Evolutionary conservation across 2,113 vertebrate species (phyloP), one percentile per base, ranked within the genome.

Genomic region (Pseudorectes ferrugineus): DNA sequence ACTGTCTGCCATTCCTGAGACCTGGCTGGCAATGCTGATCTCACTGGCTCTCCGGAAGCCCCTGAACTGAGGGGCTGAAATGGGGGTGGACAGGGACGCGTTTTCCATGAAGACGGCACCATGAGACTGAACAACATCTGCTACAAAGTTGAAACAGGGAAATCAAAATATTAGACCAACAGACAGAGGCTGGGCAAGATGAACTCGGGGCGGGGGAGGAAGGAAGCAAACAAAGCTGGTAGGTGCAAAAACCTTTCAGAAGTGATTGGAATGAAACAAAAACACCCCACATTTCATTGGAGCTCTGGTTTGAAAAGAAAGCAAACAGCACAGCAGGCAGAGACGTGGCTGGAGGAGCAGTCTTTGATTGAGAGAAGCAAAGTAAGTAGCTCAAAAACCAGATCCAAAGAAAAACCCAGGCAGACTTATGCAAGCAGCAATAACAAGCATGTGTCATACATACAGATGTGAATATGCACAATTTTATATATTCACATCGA

Each of bases 11-110:
- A 99, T 98, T 98, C 99, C 99, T 70, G 99, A 99, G 97, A 99
- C 99, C 98, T 99, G 99, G 98, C 99, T 99, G 98, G 99, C 98
- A 96, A 99, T 99, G 98, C 99, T 99, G 98, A 99, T 98, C 98
- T 99, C 99, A 96, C 99, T 99, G 97, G 99, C 98, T 95, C 99
- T 98, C 98, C 99, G 98, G 97, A 98, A 98, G 95, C 98, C 99
- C 93, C 99, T 98, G 98, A 98, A 98, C 92, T 98, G 83, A 95
- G 99, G 98, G 94, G 98, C 98, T 71, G 98, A 97, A 96, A 98
- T 91, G 17, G 99, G 99, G 86, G 99, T 99, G 90, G 99, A 99
- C 96, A 99, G 99, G 96, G 98, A 98, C 40, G 97, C 91, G 93
- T 93, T 98, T 98, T 99, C 99, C 98, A 99, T 95, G 98, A 99